Percentiles rank a stretch among this genome's conserved stretches.
Conservation (phyloP, 2,113 vertebrate genomes). For the Alethe castanea region DNA sequence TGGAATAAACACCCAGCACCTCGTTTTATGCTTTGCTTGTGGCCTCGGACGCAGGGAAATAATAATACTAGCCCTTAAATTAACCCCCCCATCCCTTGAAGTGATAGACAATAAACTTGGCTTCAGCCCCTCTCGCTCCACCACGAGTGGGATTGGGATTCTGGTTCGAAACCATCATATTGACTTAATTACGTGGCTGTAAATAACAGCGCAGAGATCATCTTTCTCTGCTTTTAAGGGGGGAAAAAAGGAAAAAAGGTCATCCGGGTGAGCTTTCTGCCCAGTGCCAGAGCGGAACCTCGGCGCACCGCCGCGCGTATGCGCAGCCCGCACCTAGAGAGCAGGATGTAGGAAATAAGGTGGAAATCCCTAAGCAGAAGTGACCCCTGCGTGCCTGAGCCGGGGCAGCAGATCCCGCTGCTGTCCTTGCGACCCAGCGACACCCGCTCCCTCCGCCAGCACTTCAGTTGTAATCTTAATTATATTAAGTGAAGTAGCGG, state of each 20-base stretch:
- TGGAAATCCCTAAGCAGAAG: not conserved
- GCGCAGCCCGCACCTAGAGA: not conserved
- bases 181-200: slow-evolving; percentile 14
- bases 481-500: slow-evolving; percentile 72
- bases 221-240: not conserved
- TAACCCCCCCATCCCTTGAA: not conserved
- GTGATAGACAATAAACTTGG: not conserved
- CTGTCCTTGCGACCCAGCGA: slow-evolving; percentile 7
- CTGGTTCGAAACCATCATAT: not conserved
- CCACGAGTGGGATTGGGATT: not conserved
- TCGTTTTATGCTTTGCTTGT: not conserved
- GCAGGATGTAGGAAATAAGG: accelerated
- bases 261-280: not conserved
- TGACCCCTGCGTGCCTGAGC: not conserved
- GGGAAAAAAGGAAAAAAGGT: not conserved
- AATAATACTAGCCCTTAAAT: not conserved
- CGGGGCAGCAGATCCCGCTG: not conserved
- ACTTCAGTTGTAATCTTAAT: slow-evolving; percentile 76
- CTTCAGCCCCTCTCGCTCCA: not conserved
- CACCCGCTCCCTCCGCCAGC: slow-evolving; percentile 22
- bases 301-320: not conserved
- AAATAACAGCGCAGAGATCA: not conserved
- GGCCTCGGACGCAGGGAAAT: not conserved
- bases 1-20: not conserved
- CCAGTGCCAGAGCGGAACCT: not conserved